phyloP scores from a whole-genome alignment of 2,888 invertebrate species.

The Metellina segmentata region DNA sequence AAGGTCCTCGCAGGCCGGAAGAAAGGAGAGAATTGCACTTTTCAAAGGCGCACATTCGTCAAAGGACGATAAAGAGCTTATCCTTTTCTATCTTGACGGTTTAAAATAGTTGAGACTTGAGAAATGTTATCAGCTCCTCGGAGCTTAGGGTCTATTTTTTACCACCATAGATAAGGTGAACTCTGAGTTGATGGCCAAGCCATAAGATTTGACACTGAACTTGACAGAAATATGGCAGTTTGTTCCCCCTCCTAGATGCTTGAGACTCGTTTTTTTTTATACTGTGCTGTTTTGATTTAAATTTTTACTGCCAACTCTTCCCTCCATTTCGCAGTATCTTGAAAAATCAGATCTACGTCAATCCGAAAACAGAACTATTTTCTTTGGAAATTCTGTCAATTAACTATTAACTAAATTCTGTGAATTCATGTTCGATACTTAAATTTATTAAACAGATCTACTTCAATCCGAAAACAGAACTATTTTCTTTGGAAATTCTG shows the following conservation, averaged over 20 bases:
- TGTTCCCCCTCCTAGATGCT: not conserved
- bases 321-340: too few relatives aligned
- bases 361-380: too few relatives aligned
- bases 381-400: too few relatives aligned
- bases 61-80: conserved; percentile 36
- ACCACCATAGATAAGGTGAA: not conserved
- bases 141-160: not conserved
- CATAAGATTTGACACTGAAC: not conserved
- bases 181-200: not conserved
- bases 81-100: conserved; percentile 37
- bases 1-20: not conserved
- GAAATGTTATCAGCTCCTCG: not conserved
- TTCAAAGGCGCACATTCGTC: conserved; percentile 20
- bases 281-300: too few relatives aligned
- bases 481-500: too few relatives aligned
- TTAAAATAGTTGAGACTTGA: conserved; percentile 5
- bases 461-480: too few relatives aligned
- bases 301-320: too few relatives aligned
- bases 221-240: conserved; percentile 1
- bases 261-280: too few relatives aligned
- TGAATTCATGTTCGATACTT: too few relatives aligned
- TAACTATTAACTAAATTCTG: too few relatives aligned
- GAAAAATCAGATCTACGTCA: too few relatives aligned
- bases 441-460: too few relatives aligned
- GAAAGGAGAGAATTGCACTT: not conserved